phyloP scores from a whole-genome alignment of 2,113 vertebrate genomes.

The Phalacrocorax pelagicus region DNA sequence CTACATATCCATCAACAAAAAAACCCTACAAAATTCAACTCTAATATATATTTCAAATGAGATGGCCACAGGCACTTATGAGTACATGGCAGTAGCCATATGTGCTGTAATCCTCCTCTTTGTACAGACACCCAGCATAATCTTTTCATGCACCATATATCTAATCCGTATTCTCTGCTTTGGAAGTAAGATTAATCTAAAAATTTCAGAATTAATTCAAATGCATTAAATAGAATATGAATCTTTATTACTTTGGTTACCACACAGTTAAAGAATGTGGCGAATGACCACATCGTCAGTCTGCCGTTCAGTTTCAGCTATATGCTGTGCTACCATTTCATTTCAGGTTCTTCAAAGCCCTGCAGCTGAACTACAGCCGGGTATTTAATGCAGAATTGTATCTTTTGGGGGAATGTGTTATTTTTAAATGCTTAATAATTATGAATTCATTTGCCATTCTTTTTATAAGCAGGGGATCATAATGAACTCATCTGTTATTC shows the following conservation, averaged over 20 bases:
- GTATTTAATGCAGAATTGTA: slow-evolving; percentile 34
- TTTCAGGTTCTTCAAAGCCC: slow-evolving; percentile 40
- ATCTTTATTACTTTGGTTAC: slow-evolving; percentile 6
- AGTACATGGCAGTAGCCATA: neutral
- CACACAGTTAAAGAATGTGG: slow-evolving; percentile 14
- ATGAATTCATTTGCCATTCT: slow-evolving; percentile 73
- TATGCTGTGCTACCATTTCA: slow-evolving; percentile 13
- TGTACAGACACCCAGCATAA: neutral
- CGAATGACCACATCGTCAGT: neutral
- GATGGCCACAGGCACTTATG: neutral
- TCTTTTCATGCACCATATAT: slow-evolving; percentile 3
- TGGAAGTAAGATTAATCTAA: slow-evolving; percentile 9
- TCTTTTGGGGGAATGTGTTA: slow-evolving; percentile 62
- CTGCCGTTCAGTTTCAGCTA: neutral
- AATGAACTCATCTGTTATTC: slow-evolving; percentile 73
- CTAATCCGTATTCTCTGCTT: neutral
- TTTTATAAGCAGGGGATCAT: slow-evolving; percentile 64
- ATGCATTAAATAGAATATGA: neutral
- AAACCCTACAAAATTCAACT: neutral
- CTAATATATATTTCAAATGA: slow-evolving; percentile 19
- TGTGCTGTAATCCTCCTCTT: slow-evolving; percentile 1
- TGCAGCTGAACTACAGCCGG: slow-evolving; percentile 43
- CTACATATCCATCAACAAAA: neutral
- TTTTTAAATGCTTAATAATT: slow-evolving; percentile 75
- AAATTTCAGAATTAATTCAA: slow-evolving; percentile 10